Conservation (phyloP, 1,140 invertebrate species). For the Sogatella furcifera region DNA sequence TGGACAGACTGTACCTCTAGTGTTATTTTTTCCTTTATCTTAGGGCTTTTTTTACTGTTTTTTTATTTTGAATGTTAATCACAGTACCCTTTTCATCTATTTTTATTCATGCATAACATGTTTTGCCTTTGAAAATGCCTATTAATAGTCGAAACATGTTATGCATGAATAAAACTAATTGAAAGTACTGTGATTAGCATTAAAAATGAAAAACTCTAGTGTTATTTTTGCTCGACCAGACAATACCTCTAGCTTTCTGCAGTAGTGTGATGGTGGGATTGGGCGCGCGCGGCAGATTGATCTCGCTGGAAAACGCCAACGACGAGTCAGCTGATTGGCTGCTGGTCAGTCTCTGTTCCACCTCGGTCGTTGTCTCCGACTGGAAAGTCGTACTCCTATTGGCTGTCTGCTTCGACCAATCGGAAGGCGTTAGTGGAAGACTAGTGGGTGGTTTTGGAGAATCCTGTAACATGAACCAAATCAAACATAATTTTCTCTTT, state of each 20-base stretch:
- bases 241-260: slow-evolving; percentile 76
- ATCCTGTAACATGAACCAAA: background rate
- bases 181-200: no score
- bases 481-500: background rate
- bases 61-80: no score
- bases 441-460: slow-evolving; percentile 11
- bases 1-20: no score
- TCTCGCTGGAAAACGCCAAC: slow-evolving; percentile 27
- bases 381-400: background rate
- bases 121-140: no score
- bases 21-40: no score
- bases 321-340: slow-evolving; percentile 18
- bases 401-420: background rate
- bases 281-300: slow-evolving; percentile 60
- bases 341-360: slow-evolving; percentile 9
- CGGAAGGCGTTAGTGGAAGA: background rate
- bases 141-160: no score
- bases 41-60: no score
- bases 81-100: no score
- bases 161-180: no score
- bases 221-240: no score
- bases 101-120: no score
- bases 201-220: no score
- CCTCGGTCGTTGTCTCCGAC: background rate
- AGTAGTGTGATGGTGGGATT: slow-evolving; percentile 80